phyloP scores from a whole-genome alignment of 2,888 invertebrate species.

The Limenitis camilla region DNA sequence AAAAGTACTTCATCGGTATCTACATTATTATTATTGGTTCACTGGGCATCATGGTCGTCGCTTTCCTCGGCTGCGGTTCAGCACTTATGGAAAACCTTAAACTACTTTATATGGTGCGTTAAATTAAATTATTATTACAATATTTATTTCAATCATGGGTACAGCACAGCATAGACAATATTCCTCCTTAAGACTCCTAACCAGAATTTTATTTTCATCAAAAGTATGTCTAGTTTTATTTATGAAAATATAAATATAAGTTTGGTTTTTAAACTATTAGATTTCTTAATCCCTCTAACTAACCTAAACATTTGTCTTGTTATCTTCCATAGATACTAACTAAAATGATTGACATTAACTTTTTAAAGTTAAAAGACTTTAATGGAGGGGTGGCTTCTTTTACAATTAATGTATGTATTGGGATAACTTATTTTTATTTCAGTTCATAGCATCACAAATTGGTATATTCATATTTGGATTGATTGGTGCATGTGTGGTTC shows the following conservation, averaged over 20 bases:
- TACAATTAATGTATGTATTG: not conserved
- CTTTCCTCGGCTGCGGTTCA: constrained; percentile 88
- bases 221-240: too few relatives aligned
- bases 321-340: too few relatives aligned
- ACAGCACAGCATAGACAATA: too few relatives aligned
- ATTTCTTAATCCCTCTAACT: too few relatives aligned
- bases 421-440: constrained; percentile 5
- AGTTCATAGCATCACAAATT: constrained; percentile 84
- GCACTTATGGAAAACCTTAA: constrained; percentile 83
- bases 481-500: constrained; percentile 82
- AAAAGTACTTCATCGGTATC: constrained; percentile 87
- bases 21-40: constrained; percentile 85
- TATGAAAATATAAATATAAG: too few relatives aligned
- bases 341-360: too few relatives aligned
- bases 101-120: constrained; percentile 80
- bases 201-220: not conserved
- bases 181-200: not conserved
- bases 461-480: constrained; percentile 81
- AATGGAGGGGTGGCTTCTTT: too few relatives aligned
- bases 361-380: too few relatives aligned
- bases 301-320: too few relatives aligned
- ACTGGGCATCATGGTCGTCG: constrained; percentile 81
- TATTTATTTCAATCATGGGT: not conserved
- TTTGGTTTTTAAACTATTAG: not conserved
- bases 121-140: not conserved